phyloP scores from a whole-genome alignment of 2,888 invertebrate species.

The Allacma fusca region DNA sequence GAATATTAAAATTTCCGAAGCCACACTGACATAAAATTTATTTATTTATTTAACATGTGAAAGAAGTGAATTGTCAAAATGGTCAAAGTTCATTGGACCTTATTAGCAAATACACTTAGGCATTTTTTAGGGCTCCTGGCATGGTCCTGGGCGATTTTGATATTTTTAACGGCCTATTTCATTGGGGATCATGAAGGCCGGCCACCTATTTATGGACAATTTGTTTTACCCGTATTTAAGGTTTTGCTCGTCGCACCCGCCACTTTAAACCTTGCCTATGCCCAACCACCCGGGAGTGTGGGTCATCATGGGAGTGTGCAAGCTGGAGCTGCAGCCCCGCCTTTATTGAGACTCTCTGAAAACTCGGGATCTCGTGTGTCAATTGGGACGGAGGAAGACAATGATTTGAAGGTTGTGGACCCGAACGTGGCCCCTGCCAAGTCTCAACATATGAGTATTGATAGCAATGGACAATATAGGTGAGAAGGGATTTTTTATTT shows the following conservation, averaged over 20 bases:
- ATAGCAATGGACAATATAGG: constrained; percentile 56
- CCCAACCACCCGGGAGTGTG: constrained; percentile 23
- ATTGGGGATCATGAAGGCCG: constrained; percentile 11
- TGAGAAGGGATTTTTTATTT: constrained; percentile 34
- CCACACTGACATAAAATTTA: too few relatives aligned
- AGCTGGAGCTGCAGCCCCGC: constrained; percentile 21
- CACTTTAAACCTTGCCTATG: neutral
- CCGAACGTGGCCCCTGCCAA: neutral
- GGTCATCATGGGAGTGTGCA: constrained; percentile 29
- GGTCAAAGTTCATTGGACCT: constrained; percentile 21
- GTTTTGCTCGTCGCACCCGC: constrained; percentile 30
- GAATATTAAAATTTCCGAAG: too few relatives aligned
- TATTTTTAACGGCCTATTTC: constrained; percentile 14
- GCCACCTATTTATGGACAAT: constrained; percentile 23
- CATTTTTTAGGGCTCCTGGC: constrained; percentile 30
- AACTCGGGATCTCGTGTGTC: neutral
- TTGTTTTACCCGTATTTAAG: constrained; percentile 37
- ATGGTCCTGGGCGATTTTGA: constrained; percentile 36
- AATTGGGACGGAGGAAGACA: too few relatives aligned
- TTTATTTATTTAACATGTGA: too few relatives aligned
- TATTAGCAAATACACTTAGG: constrained; percentile 11
- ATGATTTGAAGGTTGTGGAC: neutral
- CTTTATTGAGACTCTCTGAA: neutral
- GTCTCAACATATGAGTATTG: constrained; percentile 49
- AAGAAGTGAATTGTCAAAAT: neutral